Base-by-base conservation (phyloP, 2,888 invertebrate genomes). In the Dioctria rufipes region DNA sequence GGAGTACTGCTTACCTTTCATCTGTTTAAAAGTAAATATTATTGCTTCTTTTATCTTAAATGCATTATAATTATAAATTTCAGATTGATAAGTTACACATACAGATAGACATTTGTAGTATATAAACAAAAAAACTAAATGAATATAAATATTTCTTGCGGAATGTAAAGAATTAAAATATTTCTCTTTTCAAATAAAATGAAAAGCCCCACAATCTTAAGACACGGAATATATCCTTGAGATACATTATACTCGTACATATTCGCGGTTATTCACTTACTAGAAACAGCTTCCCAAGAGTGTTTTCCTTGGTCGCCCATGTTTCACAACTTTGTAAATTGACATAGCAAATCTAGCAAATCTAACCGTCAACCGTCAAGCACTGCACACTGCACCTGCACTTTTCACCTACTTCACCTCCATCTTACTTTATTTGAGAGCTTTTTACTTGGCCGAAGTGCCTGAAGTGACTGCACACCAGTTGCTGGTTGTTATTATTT, bases 341-440 rank as follows among this genome's bases (percentile, higher is more conserved):
- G 73, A 75, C 73, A 75, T 75, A 60, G 42, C 42, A 75, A 75
- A 75, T 60, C 42, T 75, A 60, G 42, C 42, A 75, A 75, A 75
- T 60, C 42, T 60, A 39, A 25, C 25, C 51, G 8, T 8, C 37
- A 13, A 73, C 39, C 13, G 58, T 40, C 51, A 39, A 42, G 11
- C 73, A 58, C 58, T 37, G 42, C 37, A 42, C 60, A 25, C 25
- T 42, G 42, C 40, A 43, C 42, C 58, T 43, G 42, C 73, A 75
- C 73, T 60, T 60, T 13, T 75, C 39, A 60, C 60, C 73, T 60
- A 43, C 73, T 60, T 9, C 60, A 13, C 43, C 40, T 60, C 42
- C 11, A 49, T 69, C 25, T 25, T 25, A 9, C 11, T 69, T 49
- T 49, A 9, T 39, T 39, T 9, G 9, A 69, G 11, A 69, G 11